Base-by-base conservation (phyloP, 1,140 invertebrate genomes). In the Lineus longissimus region DNA sequence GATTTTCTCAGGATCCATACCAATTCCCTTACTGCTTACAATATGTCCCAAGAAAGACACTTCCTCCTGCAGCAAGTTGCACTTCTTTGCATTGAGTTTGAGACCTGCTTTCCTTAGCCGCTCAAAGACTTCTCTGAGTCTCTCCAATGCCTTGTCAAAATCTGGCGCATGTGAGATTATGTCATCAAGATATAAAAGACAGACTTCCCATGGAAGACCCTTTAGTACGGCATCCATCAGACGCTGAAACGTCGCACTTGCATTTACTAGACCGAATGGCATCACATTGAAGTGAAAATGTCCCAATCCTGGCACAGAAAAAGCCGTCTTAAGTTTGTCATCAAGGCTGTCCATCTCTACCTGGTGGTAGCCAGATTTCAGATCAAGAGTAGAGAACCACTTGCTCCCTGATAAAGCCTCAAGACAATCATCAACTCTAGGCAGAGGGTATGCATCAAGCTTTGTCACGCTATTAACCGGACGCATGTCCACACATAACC, bases 21-120 rank as follows among this genome's bases (percentile, higher is more conserved):
- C 29, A 1, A 70, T 22, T 19, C 64, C 69, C 27, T 69, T 58
- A 1, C 17, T 19, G 13, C 41, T 55, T 17, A 70, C 59, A 22
- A 30, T 22, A 62, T 74, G 75, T 0, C 82, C 82, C 27, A 84
- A 62, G 63, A 80, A 84, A 25, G 64, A 63, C 6, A 84, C 54
- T 55, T 78, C 66, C 17, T 55, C 60, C 43, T 73, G 61, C 19
- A 71, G 75, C 65, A 84, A 84, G 40, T 77, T 61, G 25, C 72
- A 80, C 72, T 84, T 83, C 56, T 73, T 54, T 1, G 79, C 64
- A 27, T 82, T 84, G 1, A 84, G 69, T 19, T 78, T 82, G 1
- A 85, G 64, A 29, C 55, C 33, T 11, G 70, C 70, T 19, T 69
- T 57, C 23, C 30, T 51, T 23, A 72, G 23, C 23, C 64, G 30